A percentile compares a stretch with the other conserved stretches of the same genome.
These are phyloP conservation scores for Bombus breviceps DNA, from an alignment of 1,140 invertebrate genomes.

Conservation along the genomic window DNA sequence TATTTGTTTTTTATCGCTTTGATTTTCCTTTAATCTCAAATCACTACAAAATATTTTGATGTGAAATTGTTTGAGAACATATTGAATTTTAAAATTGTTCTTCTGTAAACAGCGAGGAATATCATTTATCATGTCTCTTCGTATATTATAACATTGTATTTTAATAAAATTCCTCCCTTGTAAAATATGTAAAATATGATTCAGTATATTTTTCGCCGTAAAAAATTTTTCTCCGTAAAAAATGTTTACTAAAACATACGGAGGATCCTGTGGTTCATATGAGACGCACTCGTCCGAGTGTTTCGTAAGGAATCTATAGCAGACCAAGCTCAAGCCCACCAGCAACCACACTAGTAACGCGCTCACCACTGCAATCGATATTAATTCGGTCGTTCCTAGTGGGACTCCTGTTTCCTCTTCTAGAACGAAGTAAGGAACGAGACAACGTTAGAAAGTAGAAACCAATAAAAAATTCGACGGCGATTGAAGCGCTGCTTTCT, in stretches of 20 bases:
- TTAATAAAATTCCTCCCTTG: not conserved
- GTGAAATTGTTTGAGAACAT: too few species aligned
- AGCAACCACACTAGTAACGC: constrained; percentile 70
- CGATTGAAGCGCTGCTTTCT: constrained; percentile 28
- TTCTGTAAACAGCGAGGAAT: too few species aligned
- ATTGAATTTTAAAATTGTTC: too few species aligned
- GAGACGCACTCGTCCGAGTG: constrained; percentile 58
- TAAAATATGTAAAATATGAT: too few species aligned
- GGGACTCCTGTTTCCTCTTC: constrained; percentile 19
- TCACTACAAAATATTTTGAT: too few species aligned
- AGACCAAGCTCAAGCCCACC: constrained; percentile 68
- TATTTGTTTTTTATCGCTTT: too few species aligned
- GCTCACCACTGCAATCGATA: constrained; percentile 68
- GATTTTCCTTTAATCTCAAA: too few species aligned
- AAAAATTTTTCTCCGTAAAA: not conserved
- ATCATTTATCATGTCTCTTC: too few species aligned
- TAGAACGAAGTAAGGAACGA: not conserved
- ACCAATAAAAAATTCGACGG: not conserved
- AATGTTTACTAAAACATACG: constrained; percentile 45
- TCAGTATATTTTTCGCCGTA: too few species aligned
- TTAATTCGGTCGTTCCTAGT: constrained; percentile 64
- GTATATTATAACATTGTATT: too few species aligned
- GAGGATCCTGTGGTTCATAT: constrained; percentile 56
- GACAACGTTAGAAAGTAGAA: not conserved
- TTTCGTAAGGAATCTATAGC: constrained; percentile 66